Evolutionary conservation across 2,888 invertebrate genomes (phyloP).

Genomic region (Homarus gammarus): DNA sequence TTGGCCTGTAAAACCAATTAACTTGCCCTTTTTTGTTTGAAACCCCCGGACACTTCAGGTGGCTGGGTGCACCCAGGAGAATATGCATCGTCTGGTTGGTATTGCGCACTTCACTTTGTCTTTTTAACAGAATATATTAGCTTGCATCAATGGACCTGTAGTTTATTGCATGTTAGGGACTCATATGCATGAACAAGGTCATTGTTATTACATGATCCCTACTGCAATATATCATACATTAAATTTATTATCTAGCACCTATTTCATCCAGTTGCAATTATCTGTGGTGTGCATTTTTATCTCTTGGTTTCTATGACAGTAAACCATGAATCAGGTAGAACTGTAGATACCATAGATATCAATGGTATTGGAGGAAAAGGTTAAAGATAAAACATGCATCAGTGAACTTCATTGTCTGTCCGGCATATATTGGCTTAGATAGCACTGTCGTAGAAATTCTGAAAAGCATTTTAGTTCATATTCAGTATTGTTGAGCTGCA

Average conservation of each 20-base stretch:
- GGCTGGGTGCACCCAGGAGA: slow-evolving; percentile 99
- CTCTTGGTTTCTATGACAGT: neutral
- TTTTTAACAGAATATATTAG: slow-evolving; percentile 39
- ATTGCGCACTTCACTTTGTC: neutral
- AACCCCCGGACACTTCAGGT: slow-evolving; percentile 82
- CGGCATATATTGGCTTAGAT: slow-evolving; percentile 6
- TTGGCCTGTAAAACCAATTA: slow-evolving; percentile 15
- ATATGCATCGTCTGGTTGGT: slow-evolving; percentile 97
- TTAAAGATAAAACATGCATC: neutral
- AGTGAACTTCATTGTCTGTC: slow-evolving; percentile 6
- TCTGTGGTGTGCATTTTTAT: neutral
- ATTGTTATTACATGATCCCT: slow-evolving; percentile 8
- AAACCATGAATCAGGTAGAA: neutral
- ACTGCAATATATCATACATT: slow-evolving; percentile 5
- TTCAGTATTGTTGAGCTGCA: neutral
- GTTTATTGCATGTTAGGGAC: slow-evolving; percentile 42
- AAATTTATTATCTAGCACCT: neutral
- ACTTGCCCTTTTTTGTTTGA: slow-evolving; percentile 29
- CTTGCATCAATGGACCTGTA: slow-evolving; percentile 56
- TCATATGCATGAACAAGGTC: slow-evolving; percentile 36
- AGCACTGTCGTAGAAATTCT: neutral
- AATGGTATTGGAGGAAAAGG: neutral
- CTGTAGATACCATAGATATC: neutral
- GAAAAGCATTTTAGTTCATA: neutral
- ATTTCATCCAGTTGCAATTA: neutral